Base-by-base conservation (phyloP, 1,140 invertebrate species). In the Diorhabda carinulata region DNA sequence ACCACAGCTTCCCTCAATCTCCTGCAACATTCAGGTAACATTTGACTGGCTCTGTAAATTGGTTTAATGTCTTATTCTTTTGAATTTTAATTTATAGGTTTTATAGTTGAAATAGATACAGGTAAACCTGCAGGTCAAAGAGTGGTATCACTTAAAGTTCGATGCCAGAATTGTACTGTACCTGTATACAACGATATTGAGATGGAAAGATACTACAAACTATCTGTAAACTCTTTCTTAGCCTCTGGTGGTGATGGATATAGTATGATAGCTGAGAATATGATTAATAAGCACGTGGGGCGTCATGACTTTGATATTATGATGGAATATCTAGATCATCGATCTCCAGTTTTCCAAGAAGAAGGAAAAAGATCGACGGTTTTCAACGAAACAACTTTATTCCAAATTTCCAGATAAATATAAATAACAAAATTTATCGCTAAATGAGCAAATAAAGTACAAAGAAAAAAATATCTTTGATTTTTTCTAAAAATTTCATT, bases 221-320 rank as follows among this genome's bases (percentile, higher is more conserved):
- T 93, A 2, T 81, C 87, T 3, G 81, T 88, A 43, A 82, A 84
- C 47, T 84, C 84, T 64, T 93, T 89, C 74, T 78, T 93, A 5
- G 83, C 87, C 78, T 82, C 2, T 65, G 91, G 90, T 5, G 91
- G 91, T 9, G 90, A 92, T 73, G 88, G 72, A 52, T 79, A 79
- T 73, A 76, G 79, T 57, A 84, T 86, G 4, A 70, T 81, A 42
- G 56, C 64, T 25, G 70, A 79, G 2, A 75, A 79, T 72, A 42
- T 79, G 6, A 71, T 70, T 43, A 78, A 79, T 68, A 6, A 66
- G 6, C 57, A 63, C 57, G 68, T 73, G 6, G 79, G 79, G 7
- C 60, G 9, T 43, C 6, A 72, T 2, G 78, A 79, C 60, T 69
- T 76, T 2, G 78, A 79, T 61, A 67, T 74, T 42, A 72, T 82